phyloP scores from a whole-genome alignment of 2,888 invertebrate genomes.

The Phania funesta region DNA sequence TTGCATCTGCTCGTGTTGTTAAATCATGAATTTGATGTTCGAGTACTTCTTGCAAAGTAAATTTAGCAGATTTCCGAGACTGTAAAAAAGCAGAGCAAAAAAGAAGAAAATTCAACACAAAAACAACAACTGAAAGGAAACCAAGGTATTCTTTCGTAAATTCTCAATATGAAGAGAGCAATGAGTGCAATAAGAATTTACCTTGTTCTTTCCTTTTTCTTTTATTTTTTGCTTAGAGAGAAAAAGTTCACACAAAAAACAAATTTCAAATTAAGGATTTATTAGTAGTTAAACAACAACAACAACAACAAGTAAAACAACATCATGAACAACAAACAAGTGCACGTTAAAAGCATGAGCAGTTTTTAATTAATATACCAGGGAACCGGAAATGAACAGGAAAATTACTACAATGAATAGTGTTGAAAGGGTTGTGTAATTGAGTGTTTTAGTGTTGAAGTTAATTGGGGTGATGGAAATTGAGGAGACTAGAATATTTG shows the following conservation, averaged over 20 bases:
- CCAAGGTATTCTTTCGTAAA: not conserved
- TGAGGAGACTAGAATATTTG: too few relatives aligned
- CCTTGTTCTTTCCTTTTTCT: too few relatives aligned
- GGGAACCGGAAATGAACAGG: not conserved
- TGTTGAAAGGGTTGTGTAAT: constrained; percentile 5
- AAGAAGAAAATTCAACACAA: not conserved
- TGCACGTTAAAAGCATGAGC: constrained; percentile 4
- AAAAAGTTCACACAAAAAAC: not conserved
- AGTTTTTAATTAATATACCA: constrained; percentile 46
- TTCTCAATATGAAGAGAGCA: not conserved
- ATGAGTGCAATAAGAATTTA: not conserved
- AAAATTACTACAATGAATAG: not conserved
- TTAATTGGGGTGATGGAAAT: not conserved
- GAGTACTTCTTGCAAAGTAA: constrained; percentile 52
- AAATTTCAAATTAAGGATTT: constrained; percentile 26
- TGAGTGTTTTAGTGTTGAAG: not conserved
- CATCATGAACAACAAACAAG: constrained; percentile 3
- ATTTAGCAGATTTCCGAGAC: constrained; percentile 41
- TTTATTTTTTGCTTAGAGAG: not conserved
- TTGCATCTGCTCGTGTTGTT: constrained; percentile 50
- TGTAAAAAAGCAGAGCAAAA: constrained; percentile 6
- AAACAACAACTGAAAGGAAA: not conserved
- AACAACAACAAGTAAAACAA: not conserved
- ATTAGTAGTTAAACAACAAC: constrained; percentile 34
- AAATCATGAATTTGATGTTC: constrained; percentile 56